Conservation (phyloP, 2,888 invertebrate species). For the Melieria picta region DNA sequence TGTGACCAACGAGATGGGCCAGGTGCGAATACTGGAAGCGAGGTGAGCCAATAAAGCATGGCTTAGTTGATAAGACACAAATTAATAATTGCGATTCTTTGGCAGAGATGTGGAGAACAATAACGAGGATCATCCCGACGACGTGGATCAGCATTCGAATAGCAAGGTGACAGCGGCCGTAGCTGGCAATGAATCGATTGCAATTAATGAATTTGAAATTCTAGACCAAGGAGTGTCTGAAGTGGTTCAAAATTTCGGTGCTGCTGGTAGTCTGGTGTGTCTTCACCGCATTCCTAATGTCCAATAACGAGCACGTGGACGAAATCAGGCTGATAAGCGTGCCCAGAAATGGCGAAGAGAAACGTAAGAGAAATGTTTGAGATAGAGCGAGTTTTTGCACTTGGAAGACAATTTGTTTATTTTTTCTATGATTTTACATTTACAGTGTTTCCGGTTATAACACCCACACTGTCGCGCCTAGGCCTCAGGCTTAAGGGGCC, state of each 20-base stretch:
- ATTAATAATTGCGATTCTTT: not conserved
- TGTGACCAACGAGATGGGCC: conserved; percentile 64
- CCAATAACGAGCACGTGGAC: conserved; percentile 74
- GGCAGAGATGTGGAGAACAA: conserved; percentile 60
- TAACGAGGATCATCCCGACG: conserved; percentile 61
- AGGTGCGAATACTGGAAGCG: conserved; percentile 59
- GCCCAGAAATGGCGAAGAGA: conserved; percentile 53
- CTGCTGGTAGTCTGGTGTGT: conserved; percentile 74
- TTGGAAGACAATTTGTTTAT: not conserved
- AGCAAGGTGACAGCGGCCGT: conserved; percentile 39
- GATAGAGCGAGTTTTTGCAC: no score
- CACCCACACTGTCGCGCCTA: conserved; percentile 66
- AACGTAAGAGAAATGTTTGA: conserved; percentile 44
- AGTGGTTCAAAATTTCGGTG: conserved; percentile 67
- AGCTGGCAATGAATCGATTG: not conserved
- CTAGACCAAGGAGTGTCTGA: conserved; percentile 54
- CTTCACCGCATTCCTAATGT: conserved; percentile 75
- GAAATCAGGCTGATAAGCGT: conserved; percentile 73
- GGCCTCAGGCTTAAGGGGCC: conserved; percentile 71
- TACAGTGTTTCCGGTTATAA: conserved; percentile 57
- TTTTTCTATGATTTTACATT: not conserved
- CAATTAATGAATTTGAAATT: no score
- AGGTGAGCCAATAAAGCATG: conserved; percentile 51
- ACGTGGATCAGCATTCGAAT: conserved; percentile 51
- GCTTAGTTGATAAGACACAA: not conserved